Base-by-base conservation (phyloP, 2,113 vertebrate species). In the Paratilapia polleni region DNA sequence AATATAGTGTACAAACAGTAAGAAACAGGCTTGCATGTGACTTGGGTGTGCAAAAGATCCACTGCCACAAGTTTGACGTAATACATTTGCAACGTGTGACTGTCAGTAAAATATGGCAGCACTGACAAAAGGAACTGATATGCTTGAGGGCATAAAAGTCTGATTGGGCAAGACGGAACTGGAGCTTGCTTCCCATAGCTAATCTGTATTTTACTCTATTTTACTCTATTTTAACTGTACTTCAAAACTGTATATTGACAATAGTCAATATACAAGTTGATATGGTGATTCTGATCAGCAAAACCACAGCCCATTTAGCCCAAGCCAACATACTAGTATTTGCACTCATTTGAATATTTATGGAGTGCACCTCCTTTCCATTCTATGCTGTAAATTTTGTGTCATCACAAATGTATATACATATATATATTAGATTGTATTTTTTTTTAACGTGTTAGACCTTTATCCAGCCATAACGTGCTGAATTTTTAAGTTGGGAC, bases 1-100 rank as follows among this genome's bases (percentile, higher is more conserved):
- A 0, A 73, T 15, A 4, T 8, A 31, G 43, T 3, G 56, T 73
- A n/a, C 17, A 31, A 31, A 31, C 66, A 47, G 41, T 47, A 17
- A 49, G 66, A 73, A 52, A 52, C 43, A 31, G 43, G 17, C 20
- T n/a, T 31, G 10, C 24, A 52, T 4, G 41, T 73, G 26, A 73
- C 66, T 31, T 7, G 26, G 43, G 24, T 52, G 43, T 57, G 56
- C 56, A 13, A 22, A 57, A 57, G 20, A n/a, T 20, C 15, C 10
- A 52, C 43, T 2, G 26, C 43, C 6, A 73, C 6, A 22, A 52
- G 0, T 0, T 2, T 31, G 24, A 13, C 1, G 6, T 52, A 20
- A 73, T 28, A 31, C 4, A 13, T 0, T 13, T 68, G 66, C 10
- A 70, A 31, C 17, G 43, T 70, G 10, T 20, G 52, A 20, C 24